A percentile compares a stretch with the other conserved stretches of the same genome.
Conservation (phyloP, 2,113 vertebrate genomes). For the Conger conger region DNA sequence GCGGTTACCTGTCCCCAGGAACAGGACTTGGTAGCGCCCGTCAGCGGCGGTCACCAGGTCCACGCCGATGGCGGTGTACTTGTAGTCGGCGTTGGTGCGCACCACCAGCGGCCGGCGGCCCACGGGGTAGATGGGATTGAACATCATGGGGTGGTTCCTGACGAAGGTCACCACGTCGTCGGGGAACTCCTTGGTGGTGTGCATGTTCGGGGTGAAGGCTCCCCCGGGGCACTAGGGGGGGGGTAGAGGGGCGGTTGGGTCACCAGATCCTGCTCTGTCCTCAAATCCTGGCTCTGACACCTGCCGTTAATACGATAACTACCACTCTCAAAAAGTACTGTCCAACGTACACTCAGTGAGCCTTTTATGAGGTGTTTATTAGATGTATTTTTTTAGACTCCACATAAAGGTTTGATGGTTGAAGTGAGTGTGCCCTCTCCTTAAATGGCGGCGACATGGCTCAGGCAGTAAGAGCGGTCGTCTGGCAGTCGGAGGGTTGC, state of each 20-base stretch:
- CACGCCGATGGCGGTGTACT: conserved; percentile 90
- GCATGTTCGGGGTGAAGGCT: conserved; percentile 91
- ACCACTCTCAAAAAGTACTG: no score
- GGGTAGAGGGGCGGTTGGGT: background rate
- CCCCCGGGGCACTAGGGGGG: conserved; percentile 89
- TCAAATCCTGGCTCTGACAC: no score
- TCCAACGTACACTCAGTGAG: no score
- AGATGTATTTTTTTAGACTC: no score
- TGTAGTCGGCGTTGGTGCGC: conserved; percentile 86
- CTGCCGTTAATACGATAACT: no score
- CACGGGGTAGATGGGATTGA: conserved; percentile 89
- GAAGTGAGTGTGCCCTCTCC: no score
- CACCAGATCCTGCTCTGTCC: no score
- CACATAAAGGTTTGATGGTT: no score
- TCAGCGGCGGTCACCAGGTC: conserved; percentile 90
- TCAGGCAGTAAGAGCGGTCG: no score
- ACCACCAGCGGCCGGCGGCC: conserved; percentile 86
- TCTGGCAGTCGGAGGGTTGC: no score
- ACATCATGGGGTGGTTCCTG: conserved; percentile 96
- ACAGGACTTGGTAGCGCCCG: conserved; percentile 91
- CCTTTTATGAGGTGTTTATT: no score
- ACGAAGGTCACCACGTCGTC: conserved; percentile 97
- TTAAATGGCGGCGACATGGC: no score
- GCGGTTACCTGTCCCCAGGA: conserved; percentile 88
- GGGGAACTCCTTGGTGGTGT: conserved; percentile 93